Percentiles rank a stretch among this genome's conserved stretches.
phyloP scores from a whole-genome alignment of 2,888 invertebrate species.

The Plebejus anna region DNA sequence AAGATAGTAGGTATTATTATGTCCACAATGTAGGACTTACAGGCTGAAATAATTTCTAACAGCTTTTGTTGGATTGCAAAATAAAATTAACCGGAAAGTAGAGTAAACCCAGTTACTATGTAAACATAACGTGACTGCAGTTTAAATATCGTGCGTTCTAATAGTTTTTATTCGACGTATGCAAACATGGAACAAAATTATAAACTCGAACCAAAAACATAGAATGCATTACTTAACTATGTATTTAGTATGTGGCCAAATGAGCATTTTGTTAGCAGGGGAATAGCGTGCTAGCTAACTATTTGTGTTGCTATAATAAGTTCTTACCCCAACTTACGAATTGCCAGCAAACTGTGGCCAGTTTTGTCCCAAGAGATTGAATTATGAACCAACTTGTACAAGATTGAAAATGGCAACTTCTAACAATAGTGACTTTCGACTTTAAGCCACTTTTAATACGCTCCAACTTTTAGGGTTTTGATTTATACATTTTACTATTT shows the following conservation, averaged over 20 bases:
- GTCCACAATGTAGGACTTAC: background rate
- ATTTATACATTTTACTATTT: background rate
- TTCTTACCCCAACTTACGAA: slow-evolving; percentile 47
- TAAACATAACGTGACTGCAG: background rate
- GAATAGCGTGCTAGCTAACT: slow-evolving; percentile 21
- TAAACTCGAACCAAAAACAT: slow-evolving; percentile 12
- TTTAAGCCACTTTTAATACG: slow-evolving; percentile 14
- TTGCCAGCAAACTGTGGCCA: slow-evolving; percentile 46
- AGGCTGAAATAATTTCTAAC: background rate
- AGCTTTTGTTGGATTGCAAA: background rate
- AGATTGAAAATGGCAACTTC: slow-evolving; percentile 59
- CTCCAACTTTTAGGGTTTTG: background rate
- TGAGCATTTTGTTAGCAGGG: slow-evolving; percentile 12
- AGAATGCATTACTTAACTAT: slow-evolving; percentile 2
- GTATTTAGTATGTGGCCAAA: background rate
- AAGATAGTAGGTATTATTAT: too few relatives aligned
- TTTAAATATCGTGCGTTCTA: slow-evolving; percentile 9
- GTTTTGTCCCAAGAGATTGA: slow-evolving; percentile 51
- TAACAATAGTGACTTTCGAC: slow-evolving; percentile 42
- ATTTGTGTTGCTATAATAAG: slow-evolving; percentile 39
- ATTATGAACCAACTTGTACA: slow-evolving; percentile 63
- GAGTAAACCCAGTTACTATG: background rate
- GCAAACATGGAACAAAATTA: background rate
- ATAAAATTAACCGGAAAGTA: background rate
- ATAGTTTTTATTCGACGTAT: slow-evolving; percentile 9